Conservation (phyloP, 2,888 invertebrate genomes). For the Corbicula japonica region DNA sequence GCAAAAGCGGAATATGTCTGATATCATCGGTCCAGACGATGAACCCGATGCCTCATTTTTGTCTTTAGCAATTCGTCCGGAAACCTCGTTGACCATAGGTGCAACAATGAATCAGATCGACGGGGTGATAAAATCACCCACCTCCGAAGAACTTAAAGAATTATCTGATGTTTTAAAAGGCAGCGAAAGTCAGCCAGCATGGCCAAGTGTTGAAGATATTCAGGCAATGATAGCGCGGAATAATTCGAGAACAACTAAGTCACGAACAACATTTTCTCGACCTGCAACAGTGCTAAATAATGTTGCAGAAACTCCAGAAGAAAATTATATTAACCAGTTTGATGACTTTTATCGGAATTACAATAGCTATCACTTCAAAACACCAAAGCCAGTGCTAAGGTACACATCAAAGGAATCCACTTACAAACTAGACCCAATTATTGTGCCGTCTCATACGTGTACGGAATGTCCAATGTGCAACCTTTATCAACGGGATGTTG, state of each 20-base stretch:
- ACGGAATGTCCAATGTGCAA: conserved; percentile 71
- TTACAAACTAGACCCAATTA: conserved; percentile 57
- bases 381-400: conserved; percentile 57
- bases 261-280: conserved; percentile 41
- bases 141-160: conserved; percentile 56
- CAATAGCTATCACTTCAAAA: too few species aligned
- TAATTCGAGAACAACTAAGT: conserved; percentile 17
- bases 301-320: background rate
- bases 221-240: conserved; percentile 37
- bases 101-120: conserved; percentile 64
- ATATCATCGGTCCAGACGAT: conserved; percentile 33
- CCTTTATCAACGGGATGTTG: conserved; percentile 50
- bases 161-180: conserved; percentile 52
- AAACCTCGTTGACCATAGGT: conserved; percentile 60
- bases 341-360: too few species aligned
- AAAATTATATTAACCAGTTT: too few species aligned
- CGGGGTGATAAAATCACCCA: conserved; percentile 45
- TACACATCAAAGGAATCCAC: conserved; percentile 57
- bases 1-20: conserved; percentile 12
- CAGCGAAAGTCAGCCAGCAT: conserved; percentile 44
- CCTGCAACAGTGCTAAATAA: conserved; percentile 39
- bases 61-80: conserved; percentile 59
- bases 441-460: conserved; percentile 69
- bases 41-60: conserved; percentile 43
- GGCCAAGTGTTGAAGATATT: conserved; percentile 60